A percentile compares a stretch with the other conserved stretches of the same genome.
Evolutionary conservation across 1,140 invertebrate species (phyloP).

Genomic region (Hyles euphorbiae): DNA sequence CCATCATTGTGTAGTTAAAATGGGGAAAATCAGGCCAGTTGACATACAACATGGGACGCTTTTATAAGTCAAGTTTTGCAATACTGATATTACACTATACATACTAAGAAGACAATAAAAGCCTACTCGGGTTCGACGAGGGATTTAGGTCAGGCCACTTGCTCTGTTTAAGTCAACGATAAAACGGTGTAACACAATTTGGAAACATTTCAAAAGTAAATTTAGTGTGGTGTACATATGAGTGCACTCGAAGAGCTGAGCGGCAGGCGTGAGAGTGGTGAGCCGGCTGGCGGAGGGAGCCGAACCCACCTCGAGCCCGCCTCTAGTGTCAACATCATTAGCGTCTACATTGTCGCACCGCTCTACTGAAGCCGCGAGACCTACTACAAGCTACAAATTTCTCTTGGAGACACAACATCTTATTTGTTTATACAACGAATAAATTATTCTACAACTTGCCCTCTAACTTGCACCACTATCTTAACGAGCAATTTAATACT

Average conservation of each 20-base stretch:
- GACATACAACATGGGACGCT: too few species aligned
- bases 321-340: slow-evolving; percentile 70
- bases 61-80: too few species aligned
- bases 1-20: too few species aligned
- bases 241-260: slow-evolving; percentile 31
- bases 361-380: slow-evolving; percentile 30
- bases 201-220: slow-evolving; percentile 22
- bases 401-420: not conserved
- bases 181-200: slow-evolving; percentile 23
- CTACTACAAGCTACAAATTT: slow-evolving; percentile 29
- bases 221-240: slow-evolving; percentile 28
- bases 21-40: too few species aligned
- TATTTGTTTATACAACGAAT: too few species aligned
- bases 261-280: slow-evolving; percentile 14
- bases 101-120: too few species aligned
- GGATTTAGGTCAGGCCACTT: not conserved
- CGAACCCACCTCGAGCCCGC: slow-evolving; percentile 38
- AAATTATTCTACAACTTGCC: too few species aligned
- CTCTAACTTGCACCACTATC: too few species aligned
- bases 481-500: too few species aligned
- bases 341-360: slow-evolving; percentile 36
- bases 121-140: too few species aligned
- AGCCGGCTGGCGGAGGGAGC: slow-evolving; percentile 15
- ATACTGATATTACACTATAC: too few species aligned
- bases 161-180: slow-evolving; percentile 3